phyloP scores from a whole-genome alignment of 2,113 vertebrate genomes.

The Sylvia atricapilla region DNA sequence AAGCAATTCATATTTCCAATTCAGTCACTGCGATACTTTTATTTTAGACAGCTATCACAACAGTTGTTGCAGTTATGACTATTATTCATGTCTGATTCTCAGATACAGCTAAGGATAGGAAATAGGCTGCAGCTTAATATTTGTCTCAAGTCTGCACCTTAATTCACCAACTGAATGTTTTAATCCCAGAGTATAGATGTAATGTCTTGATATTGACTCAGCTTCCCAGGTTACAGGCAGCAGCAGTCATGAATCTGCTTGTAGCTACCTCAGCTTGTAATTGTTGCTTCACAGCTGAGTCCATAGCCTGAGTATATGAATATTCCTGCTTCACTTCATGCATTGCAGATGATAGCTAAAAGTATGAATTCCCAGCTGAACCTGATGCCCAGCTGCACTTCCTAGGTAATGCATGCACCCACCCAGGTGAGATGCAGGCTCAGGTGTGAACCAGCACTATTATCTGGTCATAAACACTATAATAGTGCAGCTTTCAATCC shows the following conservation, averaged over 20 bases:
- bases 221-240: not conserved
- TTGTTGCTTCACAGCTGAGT: not conserved
- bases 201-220: not conserved
- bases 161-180: not conserved
- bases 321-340: not conserved
- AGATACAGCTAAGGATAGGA: not conserved
- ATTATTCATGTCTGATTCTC: not conserved
- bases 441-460: not conserved
- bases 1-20: not conserved
- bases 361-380: not conserved
- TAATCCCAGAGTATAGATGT: not conserved
- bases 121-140: not conserved
- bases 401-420: not conserved
- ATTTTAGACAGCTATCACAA: not conserved
- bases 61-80: not conserved
- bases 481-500: not conserved
- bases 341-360: not conserved
- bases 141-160: not conserved
- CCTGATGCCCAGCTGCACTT: not conserved
- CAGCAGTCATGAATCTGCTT: not conserved
- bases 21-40: not conserved
- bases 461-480: not conserved
- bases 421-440: not conserved
- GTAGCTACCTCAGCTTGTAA: not conserved
- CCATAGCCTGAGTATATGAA: not conserved